Evolutionary conservation across 2,888 invertebrate genomes (phyloP).

Genomic region (Rhagonycha lutea): DNA sequence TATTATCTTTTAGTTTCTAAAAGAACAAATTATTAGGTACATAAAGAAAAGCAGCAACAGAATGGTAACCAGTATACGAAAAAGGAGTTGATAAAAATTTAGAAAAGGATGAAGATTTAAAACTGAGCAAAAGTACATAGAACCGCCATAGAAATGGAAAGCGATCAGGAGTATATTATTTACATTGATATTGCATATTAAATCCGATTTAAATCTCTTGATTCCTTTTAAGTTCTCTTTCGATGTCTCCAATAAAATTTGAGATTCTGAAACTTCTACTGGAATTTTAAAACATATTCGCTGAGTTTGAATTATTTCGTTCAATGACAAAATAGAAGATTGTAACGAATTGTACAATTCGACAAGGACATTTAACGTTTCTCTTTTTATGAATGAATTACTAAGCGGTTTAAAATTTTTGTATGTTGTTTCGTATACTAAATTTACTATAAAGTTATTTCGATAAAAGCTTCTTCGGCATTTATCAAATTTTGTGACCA

Average conservation of each 20-base stretch:
- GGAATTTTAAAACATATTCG: neutral
- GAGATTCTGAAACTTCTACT: neutral
- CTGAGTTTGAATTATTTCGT: neutral
- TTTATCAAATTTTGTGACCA: neutral
- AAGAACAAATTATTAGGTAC: neutral
- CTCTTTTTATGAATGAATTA: neutral
- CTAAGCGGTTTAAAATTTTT: neutral
- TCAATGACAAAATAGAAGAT: neutral
- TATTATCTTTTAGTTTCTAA: neutral
- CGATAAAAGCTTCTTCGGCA: neutral
- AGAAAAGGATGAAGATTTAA: too few relatives aligned
- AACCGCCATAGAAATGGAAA: too few relatives aligned
- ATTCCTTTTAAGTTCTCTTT: neutral
- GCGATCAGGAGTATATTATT: neutral
- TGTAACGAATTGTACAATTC: neutral
- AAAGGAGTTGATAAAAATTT: too few relatives aligned
- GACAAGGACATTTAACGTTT: neutral
- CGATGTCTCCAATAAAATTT: neutral
- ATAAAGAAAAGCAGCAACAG: too few relatives aligned
- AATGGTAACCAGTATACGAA: too few relatives aligned
- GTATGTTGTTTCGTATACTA: neutral
- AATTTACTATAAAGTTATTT: neutral
- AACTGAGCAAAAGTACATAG: too few relatives aligned
- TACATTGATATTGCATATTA: neutral
- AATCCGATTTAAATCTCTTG: neutral